Base-by-base conservation (phyloP, 1,140 invertebrate species). In the Diabrotica undecimpunctata region DNA sequence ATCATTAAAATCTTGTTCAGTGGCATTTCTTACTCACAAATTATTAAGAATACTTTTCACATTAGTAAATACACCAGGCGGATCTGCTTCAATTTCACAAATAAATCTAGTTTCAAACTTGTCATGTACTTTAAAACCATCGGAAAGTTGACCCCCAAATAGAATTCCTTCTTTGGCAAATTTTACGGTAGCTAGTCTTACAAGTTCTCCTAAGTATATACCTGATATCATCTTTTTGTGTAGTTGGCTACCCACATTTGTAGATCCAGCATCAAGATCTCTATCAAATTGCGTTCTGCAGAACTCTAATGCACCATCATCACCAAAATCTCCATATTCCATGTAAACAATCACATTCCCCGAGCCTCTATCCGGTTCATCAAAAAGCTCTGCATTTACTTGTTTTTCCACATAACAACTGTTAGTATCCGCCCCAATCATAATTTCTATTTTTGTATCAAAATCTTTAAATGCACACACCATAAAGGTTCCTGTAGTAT, bases 401-500 rank as follows among this genome's bases (percentile, higher is more conserved):
- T 91, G 85, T 70, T 89, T 89, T 76, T 99, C 97, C 39, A 98
- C 91, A 77, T 99, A 99, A 78, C 96, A 99, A 0, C 96, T 96
- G 81, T 99, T 99, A 65, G 91, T 94, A 13, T 96, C 96, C 5
- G 96, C 98, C 61, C 77, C 76, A 12, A 79, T 67, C 46, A 79
- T 79, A 8, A 79, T 57, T 8, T 76, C 77, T 54, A 79, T 74
- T 57, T 71, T 69, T 57, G 72, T 73, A 52, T 75, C 72, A n/a
- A 88, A 90, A 79, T 98, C 96, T 83, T 96, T 95, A 88, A 95
- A 98, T 70, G 97, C 97, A 83, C 96, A 99, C 37, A 97, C 97
- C 96, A 99, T 99, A 55, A 99, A 83, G 39, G 96, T 98, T 59
- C 97, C 98, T 50, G 97, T 99, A 25, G 97, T 99, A 79, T 99